These are phyloP conservation scores for Lagopus leucura DNA, from an alignment of 2,113 vertebrate genomes.

Conservation along the genomic window DNA sequence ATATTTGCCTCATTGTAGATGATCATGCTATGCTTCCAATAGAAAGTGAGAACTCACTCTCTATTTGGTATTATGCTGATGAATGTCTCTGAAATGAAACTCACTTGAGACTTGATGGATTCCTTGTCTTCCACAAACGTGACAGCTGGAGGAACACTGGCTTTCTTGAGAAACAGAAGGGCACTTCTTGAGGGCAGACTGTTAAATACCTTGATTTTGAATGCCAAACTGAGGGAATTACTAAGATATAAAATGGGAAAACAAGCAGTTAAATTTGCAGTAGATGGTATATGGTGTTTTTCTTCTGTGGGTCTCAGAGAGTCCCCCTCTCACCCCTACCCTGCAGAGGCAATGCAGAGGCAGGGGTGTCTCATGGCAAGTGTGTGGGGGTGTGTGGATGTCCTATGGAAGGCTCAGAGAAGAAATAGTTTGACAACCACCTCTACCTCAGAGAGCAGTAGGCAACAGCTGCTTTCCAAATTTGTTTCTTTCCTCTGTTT, in stretches of 20 bases:
- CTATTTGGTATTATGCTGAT: not conserved
- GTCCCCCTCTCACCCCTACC: not conserved
- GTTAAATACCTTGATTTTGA: not conserved
- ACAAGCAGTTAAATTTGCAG: not conserved
- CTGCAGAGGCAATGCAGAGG: not conserved
- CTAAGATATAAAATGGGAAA: not conserved
- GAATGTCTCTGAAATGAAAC: not conserved
- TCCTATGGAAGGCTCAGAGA: not conserved
- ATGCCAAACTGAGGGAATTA: not conserved
- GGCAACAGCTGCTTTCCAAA: not conserved
- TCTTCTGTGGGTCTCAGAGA: not conserved
- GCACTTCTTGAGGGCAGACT: not conserved
- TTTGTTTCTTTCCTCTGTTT: not conserved
- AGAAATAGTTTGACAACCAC: not conserved
- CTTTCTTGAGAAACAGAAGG: not conserved
- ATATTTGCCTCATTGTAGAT: rapidly evolving
- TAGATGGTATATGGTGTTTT: not conserved
- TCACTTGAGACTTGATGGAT: not conserved
- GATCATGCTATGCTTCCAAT: not conserved
- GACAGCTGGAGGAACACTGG: not conserved
- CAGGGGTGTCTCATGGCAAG: not conserved
- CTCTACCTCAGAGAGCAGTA: not conserved
- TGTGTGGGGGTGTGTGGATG: not conserved
- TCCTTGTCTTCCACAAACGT: not conserved
- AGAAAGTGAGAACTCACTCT: not conserved